These are phyloP conservation scores for Allacma fusca DNA, from an alignment of 2,888 invertebrate genomes.

Conservation along the genomic window DNA sequence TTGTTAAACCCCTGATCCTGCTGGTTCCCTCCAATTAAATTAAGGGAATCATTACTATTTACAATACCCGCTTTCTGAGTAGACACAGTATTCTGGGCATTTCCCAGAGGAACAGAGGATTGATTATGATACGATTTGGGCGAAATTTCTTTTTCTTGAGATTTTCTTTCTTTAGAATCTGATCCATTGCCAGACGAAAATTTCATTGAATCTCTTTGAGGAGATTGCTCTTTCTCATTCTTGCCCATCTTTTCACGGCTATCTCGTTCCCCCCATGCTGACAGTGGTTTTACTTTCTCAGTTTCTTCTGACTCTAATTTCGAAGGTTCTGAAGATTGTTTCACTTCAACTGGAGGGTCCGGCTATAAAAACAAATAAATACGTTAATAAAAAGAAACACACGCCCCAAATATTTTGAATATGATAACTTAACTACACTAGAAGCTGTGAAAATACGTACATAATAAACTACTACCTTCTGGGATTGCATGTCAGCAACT, in stretches of 20 bases:
- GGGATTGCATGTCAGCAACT: slow-evolving; percentile 58
- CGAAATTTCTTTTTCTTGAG: slow-evolving; percentile 32
- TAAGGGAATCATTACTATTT: not conserved
- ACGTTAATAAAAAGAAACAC: no score
- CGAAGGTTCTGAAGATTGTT: slow-evolving; percentile 25
- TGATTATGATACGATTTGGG: not conserved
- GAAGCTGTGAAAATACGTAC: no score
- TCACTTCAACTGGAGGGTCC: slow-evolving; percentile 30
- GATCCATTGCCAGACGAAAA: slow-evolving; percentile 4
- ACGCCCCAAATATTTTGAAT: not conserved
- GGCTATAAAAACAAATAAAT: not conserved
- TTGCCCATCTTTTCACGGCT: slow-evolving; percentile 33
- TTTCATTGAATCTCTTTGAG: slow-evolving; percentile 3
- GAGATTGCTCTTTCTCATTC: slow-evolving; percentile 46
- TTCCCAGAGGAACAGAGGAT: slow-evolving; percentile 2
- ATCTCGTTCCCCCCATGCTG: slow-evolving; percentile 46
- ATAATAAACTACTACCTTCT: no score
- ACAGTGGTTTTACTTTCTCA: slow-evolving; percentile 43
- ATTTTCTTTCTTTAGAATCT: slow-evolving; percentile 30
- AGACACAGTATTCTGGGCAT: not conserved
- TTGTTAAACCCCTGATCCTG: slow-evolving; percentile 8
- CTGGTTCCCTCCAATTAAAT: not conserved
- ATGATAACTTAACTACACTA: not conserved
- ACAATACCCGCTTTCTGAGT: not conserved
- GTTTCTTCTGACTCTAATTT: slow-evolving; percentile 15